phyloP scores from a whole-genome alignment of 1,140 invertebrate species.

The Polypedilum vanderplanki region DNA sequence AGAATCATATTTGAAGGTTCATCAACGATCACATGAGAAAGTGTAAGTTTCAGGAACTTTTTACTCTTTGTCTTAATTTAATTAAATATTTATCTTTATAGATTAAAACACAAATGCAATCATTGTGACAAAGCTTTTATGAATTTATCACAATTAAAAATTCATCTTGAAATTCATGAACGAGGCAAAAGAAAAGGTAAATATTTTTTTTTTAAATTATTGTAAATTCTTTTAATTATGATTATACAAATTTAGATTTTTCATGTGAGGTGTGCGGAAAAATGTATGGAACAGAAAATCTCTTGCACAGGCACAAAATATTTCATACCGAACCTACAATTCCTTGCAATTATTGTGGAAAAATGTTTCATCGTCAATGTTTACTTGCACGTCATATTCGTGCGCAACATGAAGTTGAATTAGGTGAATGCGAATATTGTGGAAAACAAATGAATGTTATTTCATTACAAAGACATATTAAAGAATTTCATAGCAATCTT shows the following conservation, averaged over 20 bases:
- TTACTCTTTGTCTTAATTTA: background rate
- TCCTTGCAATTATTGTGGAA: background rate
- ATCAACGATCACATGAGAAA: background rate
- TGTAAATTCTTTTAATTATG: no score
- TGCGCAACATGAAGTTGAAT: background rate
- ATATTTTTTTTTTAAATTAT: background rate
- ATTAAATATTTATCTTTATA: background rate
- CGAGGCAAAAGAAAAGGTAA: background rate
- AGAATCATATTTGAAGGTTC: background rate
- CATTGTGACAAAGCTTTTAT: background rate
- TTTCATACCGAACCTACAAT: background rate
- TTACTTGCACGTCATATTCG: background rate
- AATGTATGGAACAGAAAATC: background rate
- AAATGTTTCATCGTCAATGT: background rate
- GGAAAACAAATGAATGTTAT: slow-evolving; percentile 1
- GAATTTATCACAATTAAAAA: background rate
- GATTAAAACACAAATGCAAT: background rate
- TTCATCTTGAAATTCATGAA: background rate
- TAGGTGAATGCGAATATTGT: background rate
- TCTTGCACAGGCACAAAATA: background rate
- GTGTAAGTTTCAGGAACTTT: no score
- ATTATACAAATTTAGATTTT: no score
- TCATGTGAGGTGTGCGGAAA: background rate
- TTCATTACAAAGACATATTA: background rate
- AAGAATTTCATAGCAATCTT: background rate